Evolutionary conservation across 2,113 vertebrate genomes (phyloP), one percentile per base, ranked within the genome.

Genomic region (Oreochromis aureus): DNA sequence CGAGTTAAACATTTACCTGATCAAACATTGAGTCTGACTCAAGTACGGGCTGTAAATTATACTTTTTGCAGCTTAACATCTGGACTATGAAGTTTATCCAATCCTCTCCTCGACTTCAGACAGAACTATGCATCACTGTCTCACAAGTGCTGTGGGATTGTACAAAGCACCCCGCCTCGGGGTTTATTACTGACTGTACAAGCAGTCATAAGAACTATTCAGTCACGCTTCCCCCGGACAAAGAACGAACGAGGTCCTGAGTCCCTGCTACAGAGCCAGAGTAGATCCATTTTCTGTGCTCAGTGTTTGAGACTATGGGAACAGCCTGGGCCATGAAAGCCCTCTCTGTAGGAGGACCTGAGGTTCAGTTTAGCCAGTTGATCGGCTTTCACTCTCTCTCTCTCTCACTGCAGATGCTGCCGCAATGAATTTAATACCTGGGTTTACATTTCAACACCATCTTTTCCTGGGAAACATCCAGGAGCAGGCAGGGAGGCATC

Each of bases 291-390:
- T 95, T 95, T 93, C 91, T 81, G 71, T 86, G 82, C 84, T 92
- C 53, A 10, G 78, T 48, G 27, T 83, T 53, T 56, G 36, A 82
- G 85, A 89, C 91, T 94, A 90, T 94, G 93, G 95, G 95, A 96
- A 95, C 87, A 81, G 83, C 32, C 85, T 13, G 22, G 76, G 59
- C 32, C 88, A 96, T 96, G 93, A 96, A 96, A 95, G 96, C 89
- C 71, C 32, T 86, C 93, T 95, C 95, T 95, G 93, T 95, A 51
- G 89, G 80, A 12, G 66, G 41, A 87, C 63, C 51, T 6, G 78
- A 88, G 89, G 82, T 87, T 93, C 89, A 94, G 90, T 92, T 89
- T 86, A 95, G 91, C 87, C 91, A 91, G 88, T 90, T 27, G 32
- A 91, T 95, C 86, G 85, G 93, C 89, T 92, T 93, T 93, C 94